Base-by-base conservation (phyloP, 2,113 vertebrate species). In the Trachemys scripta region DNA sequence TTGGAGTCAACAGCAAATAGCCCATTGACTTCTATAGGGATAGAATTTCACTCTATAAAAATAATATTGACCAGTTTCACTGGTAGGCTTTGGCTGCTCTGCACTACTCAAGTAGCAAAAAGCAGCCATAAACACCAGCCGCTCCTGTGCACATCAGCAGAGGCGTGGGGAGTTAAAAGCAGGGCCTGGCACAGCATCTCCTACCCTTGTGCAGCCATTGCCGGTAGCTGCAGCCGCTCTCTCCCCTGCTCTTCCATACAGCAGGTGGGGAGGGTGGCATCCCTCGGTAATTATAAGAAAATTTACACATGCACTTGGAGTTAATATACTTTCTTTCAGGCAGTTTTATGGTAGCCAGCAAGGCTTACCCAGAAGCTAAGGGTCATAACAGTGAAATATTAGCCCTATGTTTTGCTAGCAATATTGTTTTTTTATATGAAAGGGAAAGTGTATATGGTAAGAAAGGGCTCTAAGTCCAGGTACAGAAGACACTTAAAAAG, bases 371-470 rank as follows among this genome's bases (percentile, higher is more conserved):
- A 95, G 94, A 98, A 98, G 92, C 81, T 57, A 72, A 96, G 75
- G 78, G 84, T 94, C 93, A 88, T 79, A 97, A 95, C 87, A 94
- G 62, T 96, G 80, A 98, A 98, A 97, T 96, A 97, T 97, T 84
- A 90, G 45, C 56, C 79, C 57, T 62, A 47, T 91, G 95, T 96
- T 88, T 72, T 95, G 47, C 42, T 94, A 81, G 92, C 93, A 94
- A 89, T 42, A 79, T 7, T 82, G 75, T 0, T 38, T 2, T 72
- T 92, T 94, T 91, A 93, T 80, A 79, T 3, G 59, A 72, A 1
- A 1, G 49, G 79, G 89, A 95, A 95, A 57, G 20, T 50, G 31
- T 2, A 45, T 90, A 87, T 79, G 45, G 75, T 80, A 82, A 94
- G 87, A 94, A 90, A 83, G 38, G 45, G 69, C 80, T 78, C 85